phyloP scores from a whole-genome alignment of 2,113 vertebrate species.

The Limnothrissa miodon region DNA sequence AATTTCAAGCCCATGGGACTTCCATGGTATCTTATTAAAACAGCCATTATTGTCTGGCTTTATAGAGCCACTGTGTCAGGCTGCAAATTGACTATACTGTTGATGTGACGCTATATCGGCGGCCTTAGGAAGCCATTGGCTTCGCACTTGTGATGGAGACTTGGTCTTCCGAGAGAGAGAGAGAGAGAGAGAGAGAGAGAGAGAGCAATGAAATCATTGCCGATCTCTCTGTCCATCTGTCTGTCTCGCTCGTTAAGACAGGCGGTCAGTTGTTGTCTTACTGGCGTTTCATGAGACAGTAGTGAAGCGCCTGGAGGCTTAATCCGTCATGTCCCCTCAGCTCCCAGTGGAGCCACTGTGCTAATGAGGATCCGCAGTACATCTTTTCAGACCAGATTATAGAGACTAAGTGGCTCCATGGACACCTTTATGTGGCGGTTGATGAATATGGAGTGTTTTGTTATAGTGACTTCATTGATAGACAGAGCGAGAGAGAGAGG shows the following conservation, averaged over 20 bases:
- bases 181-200: background rate
- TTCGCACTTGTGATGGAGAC: constrained; percentile 59
- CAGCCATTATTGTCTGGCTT: constrained; percentile 87
- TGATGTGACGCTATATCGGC: background rate
- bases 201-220: background rate
- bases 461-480: background rate
- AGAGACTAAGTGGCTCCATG: constrained; percentile 65
- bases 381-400: constrained; percentile 64
- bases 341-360: constrained; percentile 66
- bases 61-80: constrained; percentile 83
- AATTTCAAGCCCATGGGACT: constrained; percentile 81
- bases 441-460: constrained; percentile 67
- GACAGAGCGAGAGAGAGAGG: background rate
- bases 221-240: background rate
- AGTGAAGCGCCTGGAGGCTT: constrained; percentile 58
- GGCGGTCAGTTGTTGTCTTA: background rate
- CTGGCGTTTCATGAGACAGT: constrained; percentile 41
- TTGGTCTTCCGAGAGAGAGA: background rate
- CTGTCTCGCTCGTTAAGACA: background rate
- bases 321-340: constrained; percentile 58
- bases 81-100: constrained; percentile 54
- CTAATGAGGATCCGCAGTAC: constrained; percentile 71
- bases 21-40: constrained; percentile 95
- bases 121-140: constrained; percentile 33
- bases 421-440: constrained; percentile 69